Conservation (phyloP, 1,140 invertebrate species). For the Hyles vespertilio region DNA sequence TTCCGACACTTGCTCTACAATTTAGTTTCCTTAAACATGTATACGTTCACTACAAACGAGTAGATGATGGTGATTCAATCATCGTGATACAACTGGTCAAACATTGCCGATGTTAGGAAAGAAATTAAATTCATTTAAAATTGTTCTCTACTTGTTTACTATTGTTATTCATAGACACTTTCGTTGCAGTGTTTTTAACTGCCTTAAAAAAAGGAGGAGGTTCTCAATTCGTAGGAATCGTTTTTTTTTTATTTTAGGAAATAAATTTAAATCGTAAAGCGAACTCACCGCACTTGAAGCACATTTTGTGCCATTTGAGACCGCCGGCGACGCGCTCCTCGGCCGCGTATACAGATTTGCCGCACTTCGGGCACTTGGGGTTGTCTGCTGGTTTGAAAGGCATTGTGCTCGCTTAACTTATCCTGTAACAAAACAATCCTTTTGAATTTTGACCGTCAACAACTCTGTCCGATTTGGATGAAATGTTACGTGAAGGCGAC, state of each 20-base stretch:
- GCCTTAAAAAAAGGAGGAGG: too few relatives aligned
- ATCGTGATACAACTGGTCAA: neutral
- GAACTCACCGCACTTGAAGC: conserved; percentile 98
- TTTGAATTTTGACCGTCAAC: too few relatives aligned
- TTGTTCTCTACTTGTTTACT: too few relatives aligned
- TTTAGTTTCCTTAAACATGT: neutral
- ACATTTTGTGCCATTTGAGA: conserved; percentile 98
- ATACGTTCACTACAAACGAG: neutral
- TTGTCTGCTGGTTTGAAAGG: conserved; percentile 98
- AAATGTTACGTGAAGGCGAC: conserved; percentile 13
- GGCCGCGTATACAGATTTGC: conserved; percentile 98
- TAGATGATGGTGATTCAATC: neutral
- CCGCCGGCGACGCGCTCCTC: conserved; percentile 98
- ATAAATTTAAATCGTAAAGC: neutral
- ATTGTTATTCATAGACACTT: too few relatives aligned
- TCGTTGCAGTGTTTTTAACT: too few relatives aligned
- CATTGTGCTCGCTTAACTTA: conserved; percentile 85
- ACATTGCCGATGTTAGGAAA: neutral
- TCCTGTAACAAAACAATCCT: conserved; percentile 72
- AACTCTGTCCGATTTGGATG: too few relatives aligned
- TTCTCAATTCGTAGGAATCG: too few relatives aligned
- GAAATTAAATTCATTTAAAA: neutral
- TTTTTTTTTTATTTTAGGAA: too few relatives aligned
- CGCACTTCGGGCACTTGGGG: conserved; percentile 98
- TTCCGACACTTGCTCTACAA: too few relatives aligned